Conservation (phyloP, 1,140 invertebrate genomes). For the Atta texana region DNA sequence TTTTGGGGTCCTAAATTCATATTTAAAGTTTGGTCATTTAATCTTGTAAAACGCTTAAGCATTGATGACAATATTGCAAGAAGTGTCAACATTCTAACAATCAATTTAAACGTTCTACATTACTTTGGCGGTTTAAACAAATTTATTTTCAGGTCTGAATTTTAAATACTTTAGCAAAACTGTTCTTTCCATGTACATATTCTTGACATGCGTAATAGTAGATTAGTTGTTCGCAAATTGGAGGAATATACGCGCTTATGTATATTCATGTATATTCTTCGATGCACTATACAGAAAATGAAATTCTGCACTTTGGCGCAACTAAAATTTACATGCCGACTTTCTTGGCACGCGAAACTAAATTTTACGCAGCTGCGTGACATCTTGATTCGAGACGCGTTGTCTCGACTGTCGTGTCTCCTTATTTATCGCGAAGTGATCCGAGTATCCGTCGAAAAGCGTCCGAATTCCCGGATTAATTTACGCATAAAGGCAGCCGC, state of each 20-base stretch:
- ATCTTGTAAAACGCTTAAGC: no score
- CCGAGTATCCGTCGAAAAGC: conserved; percentile 22
- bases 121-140: no score
- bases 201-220: background rate
- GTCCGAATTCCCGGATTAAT: conserved; percentile 35
- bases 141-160: no score
- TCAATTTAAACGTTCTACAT: no score
- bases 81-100: no score
- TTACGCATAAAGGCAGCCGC: conserved; percentile 16
- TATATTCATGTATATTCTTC: background rate
- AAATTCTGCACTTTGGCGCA: conserved; percentile 25
- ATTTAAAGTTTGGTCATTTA: no score
- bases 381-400: conserved; percentile 43
- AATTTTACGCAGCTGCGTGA: conserved; percentile 49
- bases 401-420: conserved; percentile 37
- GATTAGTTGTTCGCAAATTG: background rate
- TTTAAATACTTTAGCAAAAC: no score
- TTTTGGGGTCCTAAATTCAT: no score
- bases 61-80: no score
- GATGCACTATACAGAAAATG: background rate
- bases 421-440: conserved; percentile 54
- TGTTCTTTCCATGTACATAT: no score
- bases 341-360: conserved; percentile 52
- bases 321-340: conserved; percentile 37
- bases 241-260: no score